Evolutionary conservation across 1,140 invertebrate genomes (phyloP).

Genomic region (Euglossa dilemma): DNA sequence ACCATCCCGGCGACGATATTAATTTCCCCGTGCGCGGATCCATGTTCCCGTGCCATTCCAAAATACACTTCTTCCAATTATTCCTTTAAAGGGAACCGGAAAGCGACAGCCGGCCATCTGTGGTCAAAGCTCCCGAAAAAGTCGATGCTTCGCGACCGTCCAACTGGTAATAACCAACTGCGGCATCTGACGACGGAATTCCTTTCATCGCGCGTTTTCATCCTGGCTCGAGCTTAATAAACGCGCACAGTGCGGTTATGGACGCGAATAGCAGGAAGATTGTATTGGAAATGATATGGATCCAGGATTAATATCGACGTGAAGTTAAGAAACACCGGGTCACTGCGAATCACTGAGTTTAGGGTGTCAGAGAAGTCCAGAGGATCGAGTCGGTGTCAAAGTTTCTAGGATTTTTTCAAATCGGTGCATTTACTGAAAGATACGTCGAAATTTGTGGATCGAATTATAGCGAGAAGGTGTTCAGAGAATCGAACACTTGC

Average conservation of each 20-base stretch:
- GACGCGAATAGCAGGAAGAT: neutral
- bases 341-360: too few relatives aligned
- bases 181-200: neutral
- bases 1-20: constrained; percentile 52
- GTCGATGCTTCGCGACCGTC: neutral
- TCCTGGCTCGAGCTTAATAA: too few relatives aligned
- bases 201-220: neutral
- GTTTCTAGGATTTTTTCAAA: too few relatives aligned
- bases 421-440: too few relatives aligned
- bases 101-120: constrained; percentile 1
- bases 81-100: constrained; percentile 14
- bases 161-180: neutral
- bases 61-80: constrained; percentile 59
- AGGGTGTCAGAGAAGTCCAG: too few relatives aligned
- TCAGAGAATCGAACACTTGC: too few relatives aligned
- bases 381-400: too few relatives aligned
- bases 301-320: neutral
- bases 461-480: too few relatives aligned
- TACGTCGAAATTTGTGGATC: too few relatives aligned
- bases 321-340: too few relatives aligned
- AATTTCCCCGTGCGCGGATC: constrained; percentile 38
- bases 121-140: neutral
- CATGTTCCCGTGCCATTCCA: constrained; percentile 30
- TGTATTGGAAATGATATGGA: neutral
- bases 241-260: neutral